Evolutionary conservation across 2,113 vertebrate species (phyloP).

Genomic region (Leptobrachium ailaonicum): DNA sequence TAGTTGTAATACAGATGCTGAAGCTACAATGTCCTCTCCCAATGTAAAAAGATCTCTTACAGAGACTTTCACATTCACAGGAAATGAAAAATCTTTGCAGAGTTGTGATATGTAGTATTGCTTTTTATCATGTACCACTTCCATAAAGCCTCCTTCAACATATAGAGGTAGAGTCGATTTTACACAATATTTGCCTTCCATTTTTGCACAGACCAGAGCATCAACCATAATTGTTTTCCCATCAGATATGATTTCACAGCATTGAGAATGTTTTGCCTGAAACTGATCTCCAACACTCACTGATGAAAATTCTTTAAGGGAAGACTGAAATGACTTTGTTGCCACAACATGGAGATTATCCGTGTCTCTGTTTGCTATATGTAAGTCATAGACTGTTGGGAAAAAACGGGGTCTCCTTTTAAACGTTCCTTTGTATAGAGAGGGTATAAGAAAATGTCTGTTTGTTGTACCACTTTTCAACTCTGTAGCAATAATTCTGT

Average conservation of each 20-base stretch:
- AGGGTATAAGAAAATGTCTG: conserved; percentile 78
- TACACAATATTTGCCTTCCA: conserved; percentile 61
- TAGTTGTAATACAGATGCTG: conserved; percentile 67
- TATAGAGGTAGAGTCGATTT: conserved; percentile 74
- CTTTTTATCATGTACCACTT: conserved; percentile 78
- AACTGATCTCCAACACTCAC: conserved; percentile 79
- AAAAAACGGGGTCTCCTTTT: conserved; percentile 78
- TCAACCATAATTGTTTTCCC: conserved; percentile 59
- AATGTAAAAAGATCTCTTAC: conserved; percentile 74
- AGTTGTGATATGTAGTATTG: conserved; percentile 74
- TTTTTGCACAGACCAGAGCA: conserved; percentile 72
- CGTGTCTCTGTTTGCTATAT: conserved; percentile 70
- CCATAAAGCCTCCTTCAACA: conserved; percentile 80
- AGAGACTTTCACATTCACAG: conserved; percentile 81
- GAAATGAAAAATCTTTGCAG: conserved; percentile 69
- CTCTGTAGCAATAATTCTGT: conserved; percentile 77
- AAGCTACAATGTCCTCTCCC: conserved; percentile 74
- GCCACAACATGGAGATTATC: conserved; percentile 78
- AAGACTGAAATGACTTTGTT: conserved; percentile 72
- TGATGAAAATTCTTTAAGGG: conserved; percentile 66
- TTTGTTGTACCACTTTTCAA: conserved; percentile 70
- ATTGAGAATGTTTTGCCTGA: conserved; percentile 66
- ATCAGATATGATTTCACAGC: conserved; percentile 59
- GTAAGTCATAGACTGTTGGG: conserved; percentile 78
- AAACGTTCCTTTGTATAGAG: conserved; percentile 80